Percentiles rank a stretch among this genome's conserved stretches.
Conservation (phyloP, 2,888 invertebrate species). For the Dioctria linearis region DNA sequence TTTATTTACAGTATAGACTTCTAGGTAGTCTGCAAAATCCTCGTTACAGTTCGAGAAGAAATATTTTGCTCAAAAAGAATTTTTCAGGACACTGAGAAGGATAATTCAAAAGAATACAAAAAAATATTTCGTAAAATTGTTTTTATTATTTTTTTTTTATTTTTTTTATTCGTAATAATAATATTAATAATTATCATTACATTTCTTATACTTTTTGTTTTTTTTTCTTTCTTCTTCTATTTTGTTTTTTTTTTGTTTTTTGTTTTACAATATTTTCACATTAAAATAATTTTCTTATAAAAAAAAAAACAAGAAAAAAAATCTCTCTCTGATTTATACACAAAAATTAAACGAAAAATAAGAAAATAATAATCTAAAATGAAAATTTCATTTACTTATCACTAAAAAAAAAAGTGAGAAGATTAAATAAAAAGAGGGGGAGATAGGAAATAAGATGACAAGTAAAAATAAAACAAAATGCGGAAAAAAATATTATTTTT, state of each 20-base stretch:
- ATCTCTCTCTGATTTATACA: conserved; percentile 16
- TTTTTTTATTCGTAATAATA: conserved; percentile 50
- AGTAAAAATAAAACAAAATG: neutral
- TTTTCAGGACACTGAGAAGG: no score
- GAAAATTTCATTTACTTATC: neutral
- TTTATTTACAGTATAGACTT: no score
- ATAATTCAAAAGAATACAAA: neutral
- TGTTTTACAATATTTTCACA: conserved; percentile 48
- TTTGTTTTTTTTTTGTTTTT: neutral
- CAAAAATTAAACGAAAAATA: neutral
- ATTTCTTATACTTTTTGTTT: conserved; percentile 40
- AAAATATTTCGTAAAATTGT: conserved; percentile 39
- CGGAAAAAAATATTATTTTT: neutral
- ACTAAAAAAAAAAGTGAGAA: neutral
- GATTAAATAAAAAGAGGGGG: neutral
- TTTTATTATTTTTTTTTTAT: conserved; percentile 43
- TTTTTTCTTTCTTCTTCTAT: conserved; percentile 8
- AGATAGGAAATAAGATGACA: neutral
- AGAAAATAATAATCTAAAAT: no score
- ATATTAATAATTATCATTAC: conserved; percentile 52
- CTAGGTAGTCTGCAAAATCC: no score
- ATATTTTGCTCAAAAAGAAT: no score
- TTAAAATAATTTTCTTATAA: conserved; percentile 38
- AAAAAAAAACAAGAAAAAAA: conserved; percentile 30
- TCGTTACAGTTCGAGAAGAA: no score